Base-by-base conservation (phyloP, 2,888 invertebrate genomes). In the Drosophila paramelanica region DNA sequence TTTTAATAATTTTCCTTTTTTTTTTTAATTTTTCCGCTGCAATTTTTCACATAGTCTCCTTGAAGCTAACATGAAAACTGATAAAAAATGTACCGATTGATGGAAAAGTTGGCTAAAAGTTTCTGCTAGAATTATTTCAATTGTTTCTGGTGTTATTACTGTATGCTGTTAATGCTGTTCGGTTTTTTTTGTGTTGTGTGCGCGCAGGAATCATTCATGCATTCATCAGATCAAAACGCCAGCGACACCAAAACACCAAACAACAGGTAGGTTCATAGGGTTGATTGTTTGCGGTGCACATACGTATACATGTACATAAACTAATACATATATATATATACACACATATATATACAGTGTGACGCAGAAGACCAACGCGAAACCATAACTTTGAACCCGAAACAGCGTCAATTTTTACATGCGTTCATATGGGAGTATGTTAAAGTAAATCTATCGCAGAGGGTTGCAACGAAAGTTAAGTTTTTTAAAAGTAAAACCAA, bases 111-210 rank as follows among this genome's bases (percentile, higher is more conserved):
- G 67, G 70, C 67, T 46, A 41, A 79, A 70, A 81, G 67, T 89
- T 88, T 83, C 79, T 89, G 83, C 89, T 83, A 89, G 88, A 83
- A 89, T 88, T 83, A 79, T 88, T 83, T 73, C 86, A 88, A 83
- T 88, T 89, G 79, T 89, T 88, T 53, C 76, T 73, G 82, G 89
- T 88, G 89, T 89, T 83, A 89, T 83, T 83, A 89, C 13, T 36
- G 36, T 36, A 13, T 36, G 36, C 80, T 76, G 61, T 66, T 79
- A 60, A 46, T 69, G 78, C 51, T 67, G 56, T 43, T 74, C n/a
- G n/a, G 58, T 38, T 23, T 3, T 23, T 23, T 23, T 57, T 61
- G 42, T 59, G 25, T 23, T 70, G 53, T 73, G 73, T 68, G 72
- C 69, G 55, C 78, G 47, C 57, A 66, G 67, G 67, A 88, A 80